Base-by-base conservation (phyloP, 2,888 invertebrate species). In the Carterocephalus palaemon region DNA sequence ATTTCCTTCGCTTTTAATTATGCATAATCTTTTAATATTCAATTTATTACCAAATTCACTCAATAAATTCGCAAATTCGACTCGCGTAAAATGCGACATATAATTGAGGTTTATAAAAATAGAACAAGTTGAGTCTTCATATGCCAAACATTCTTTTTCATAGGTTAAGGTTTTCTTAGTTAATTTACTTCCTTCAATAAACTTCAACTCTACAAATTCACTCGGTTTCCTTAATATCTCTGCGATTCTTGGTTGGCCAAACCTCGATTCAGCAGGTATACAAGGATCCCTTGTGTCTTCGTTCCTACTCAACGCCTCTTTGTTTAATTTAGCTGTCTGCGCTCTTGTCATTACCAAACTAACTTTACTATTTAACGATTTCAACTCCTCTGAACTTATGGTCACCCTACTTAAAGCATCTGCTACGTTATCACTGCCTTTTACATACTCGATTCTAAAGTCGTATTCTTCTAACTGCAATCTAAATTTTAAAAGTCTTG, bases 51-150 rank as follows among this genome's bases (percentile, higher is more conserved):
- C 4, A 13, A 31, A 31, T 2, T 9, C 28, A 12, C 31, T 15
- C 13, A 31, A 15, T 15, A 22, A 22, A 22, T 22, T 22, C 31
- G 13, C 31, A 31, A 31, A 31, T 31, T 31, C 31, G 16, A 7
- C 31, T 31, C 15, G 16, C 16, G 31, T 15, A 15, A 31, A 31
- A 15, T 31, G 31, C 13, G 31, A 10, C 16, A 10, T 31, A 31
- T 13, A 31, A 15, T 15, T 15, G 16, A 31, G 31, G 15, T 43
- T 43, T 52, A 47, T 61, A 22, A 7, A 22, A 22, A 22, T 22
- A 22, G 22, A 22, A 22, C 6, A 22, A 22, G 22, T 22, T 2
- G 22, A 22, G 2, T 22, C 22, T 22, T 22, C 22, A 7, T 22
- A 22, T 22, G 22, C n/a, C n/a, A n/a, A n/a, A n/a, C n/a, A n/a